These are phyloP conservation scores for Spicauda simplicius DNA, from an alignment of 2,888 invertebrate genomes.

Conservation along the genomic window DNA sequence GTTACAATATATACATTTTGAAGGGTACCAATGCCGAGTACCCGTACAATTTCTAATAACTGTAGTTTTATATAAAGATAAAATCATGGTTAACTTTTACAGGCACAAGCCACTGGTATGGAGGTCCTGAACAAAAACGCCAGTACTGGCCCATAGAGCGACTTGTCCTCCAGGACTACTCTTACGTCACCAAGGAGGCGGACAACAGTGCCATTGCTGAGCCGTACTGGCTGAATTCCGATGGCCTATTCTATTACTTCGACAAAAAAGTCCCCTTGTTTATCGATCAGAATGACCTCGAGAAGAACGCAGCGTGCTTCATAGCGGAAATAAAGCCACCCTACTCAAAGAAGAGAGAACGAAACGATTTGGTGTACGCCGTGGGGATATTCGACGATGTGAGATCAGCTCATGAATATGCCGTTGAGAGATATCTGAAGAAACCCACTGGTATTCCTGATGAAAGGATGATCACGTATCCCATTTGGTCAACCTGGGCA, in stretches of 20 bases:
- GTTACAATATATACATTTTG: too few relatives aligned
- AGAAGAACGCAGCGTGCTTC: constrained; percentile 79
- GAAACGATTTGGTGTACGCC: constrained; percentile 81
- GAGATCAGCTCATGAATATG: constrained; percentile 85
- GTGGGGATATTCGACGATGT: constrained; percentile 86
- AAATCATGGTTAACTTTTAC: constrained; percentile 23
- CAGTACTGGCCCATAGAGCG: constrained; percentile 87
- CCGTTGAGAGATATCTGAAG: constrained; percentile 84
- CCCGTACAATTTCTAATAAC: too few relatives aligned
- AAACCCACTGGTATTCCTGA: constrained; percentile 85
- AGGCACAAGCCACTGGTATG: constrained; percentile 86
- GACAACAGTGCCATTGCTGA: constrained; percentile 85
- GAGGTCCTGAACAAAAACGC: constrained; percentile 84
- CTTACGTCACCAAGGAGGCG: constrained; percentile 84
- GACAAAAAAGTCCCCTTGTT: constrained; percentile 87
- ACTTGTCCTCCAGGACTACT: constrained; percentile 74
- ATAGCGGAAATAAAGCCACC: constrained; percentile 77
- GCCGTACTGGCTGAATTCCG: constrained; percentile 88
- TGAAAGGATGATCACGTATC: constrained; percentile 81
- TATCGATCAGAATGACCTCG: constrained; percentile 85
- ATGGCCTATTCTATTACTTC: constrained; percentile 87
- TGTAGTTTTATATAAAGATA: too few relatives aligned
- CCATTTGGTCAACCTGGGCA: constrained; percentile 89
- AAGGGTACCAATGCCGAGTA: neutral
- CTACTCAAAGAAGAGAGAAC: constrained; percentile 68